Evolutionary conservation across 1,140 invertebrate species (phyloP).

Genomic region (Lasioglossum baleicum): DNA sequence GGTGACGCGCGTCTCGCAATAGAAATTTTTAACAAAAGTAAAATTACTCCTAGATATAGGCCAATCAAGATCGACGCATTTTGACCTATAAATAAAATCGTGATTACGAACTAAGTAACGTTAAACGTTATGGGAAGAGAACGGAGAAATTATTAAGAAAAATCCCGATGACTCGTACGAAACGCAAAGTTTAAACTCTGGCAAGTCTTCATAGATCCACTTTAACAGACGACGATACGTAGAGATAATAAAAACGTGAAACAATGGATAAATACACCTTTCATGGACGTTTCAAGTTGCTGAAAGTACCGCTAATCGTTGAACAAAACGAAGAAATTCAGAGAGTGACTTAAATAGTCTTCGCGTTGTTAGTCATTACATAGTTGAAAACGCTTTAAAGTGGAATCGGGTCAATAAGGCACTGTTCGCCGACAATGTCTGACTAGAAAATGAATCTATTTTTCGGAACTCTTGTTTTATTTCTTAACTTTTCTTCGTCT

Average conservation of each 20-base stretch:
- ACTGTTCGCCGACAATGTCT: slow-evolving; percentile 80
- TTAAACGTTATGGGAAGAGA: neutral
- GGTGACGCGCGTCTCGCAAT: neutral
- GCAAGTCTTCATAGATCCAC: slow-evolving; percentile 46
- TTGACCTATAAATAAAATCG: neutral
- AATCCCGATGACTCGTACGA: neutral
- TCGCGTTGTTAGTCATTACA: slow-evolving; percentile 24
- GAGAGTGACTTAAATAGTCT: neutral
- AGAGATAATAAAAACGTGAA: slow-evolving; percentile 14
- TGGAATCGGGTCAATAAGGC: slow-evolving; percentile 78
- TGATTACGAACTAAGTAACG: neutral
- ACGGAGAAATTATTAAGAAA: slow-evolving; percentile 13
- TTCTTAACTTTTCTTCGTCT: slow-evolving; percentile 19
- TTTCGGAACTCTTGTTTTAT: slow-evolving; percentile 64
- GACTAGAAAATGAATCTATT: slow-evolving; percentile 81
- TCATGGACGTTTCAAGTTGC: slow-evolving; percentile 19
- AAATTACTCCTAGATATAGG: neutral
- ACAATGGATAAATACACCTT: slow-evolving; percentile 29
- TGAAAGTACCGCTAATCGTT: neutral
- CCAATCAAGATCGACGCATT: neutral
- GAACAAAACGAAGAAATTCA: slow-evolving; percentile 24
- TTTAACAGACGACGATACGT: slow-evolving; percentile 17
- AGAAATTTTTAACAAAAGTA: slow-evolving; percentile 26
- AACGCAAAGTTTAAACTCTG: slow-evolving; percentile 21
- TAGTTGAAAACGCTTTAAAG: slow-evolving; percentile 52